These are phyloP conservation scores for Spatula clypeata DNA, from an alignment of 2,797 vertebrate genomes.

Conservation along the genomic window DNA sequence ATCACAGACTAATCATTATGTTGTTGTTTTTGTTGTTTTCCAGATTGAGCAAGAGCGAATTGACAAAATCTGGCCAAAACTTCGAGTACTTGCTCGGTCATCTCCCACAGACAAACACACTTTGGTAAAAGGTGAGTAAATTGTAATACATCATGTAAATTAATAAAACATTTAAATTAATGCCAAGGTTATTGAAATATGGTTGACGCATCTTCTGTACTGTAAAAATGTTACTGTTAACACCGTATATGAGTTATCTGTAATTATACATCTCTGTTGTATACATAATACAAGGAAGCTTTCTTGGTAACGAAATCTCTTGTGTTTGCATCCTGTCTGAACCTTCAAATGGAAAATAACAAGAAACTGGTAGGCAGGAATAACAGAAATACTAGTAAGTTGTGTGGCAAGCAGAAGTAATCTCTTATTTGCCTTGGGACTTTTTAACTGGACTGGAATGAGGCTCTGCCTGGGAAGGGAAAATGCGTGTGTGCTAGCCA, in stretches of 20 bases:
- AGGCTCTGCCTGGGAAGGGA: background rate
- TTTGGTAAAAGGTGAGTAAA: slow-evolving; percentile 93
- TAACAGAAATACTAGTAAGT: background rate
- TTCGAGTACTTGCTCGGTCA: slow-evolving; percentile 94
- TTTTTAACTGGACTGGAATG: background rate
- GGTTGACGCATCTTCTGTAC: rapidly evolving
- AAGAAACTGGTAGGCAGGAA: background rate
- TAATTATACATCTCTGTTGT: background rate
- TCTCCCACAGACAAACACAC: slow-evolving; percentile 95
- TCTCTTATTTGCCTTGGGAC: background rate
- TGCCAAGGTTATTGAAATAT: background rate
- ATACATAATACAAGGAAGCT: background rate
- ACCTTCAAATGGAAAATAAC: background rate
- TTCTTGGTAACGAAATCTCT: background rate
- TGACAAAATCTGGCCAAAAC: slow-evolving; percentile 97
- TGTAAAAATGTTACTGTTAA: background rate
- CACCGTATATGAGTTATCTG: background rate
- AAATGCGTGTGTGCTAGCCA: background rate
- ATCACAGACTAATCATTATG: background rate
- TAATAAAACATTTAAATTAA: background rate
- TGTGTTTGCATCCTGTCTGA: background rate
- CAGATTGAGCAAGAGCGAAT: slow-evolving; percentile 95
- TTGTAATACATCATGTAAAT: background rate
- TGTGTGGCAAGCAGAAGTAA: background rate
- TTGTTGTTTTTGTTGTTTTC: background rate